These are phyloP conservation scores for Nudaria mundana DNA, from an alignment of 2,888 invertebrate genomes.

Conservation along the genomic window DNA sequence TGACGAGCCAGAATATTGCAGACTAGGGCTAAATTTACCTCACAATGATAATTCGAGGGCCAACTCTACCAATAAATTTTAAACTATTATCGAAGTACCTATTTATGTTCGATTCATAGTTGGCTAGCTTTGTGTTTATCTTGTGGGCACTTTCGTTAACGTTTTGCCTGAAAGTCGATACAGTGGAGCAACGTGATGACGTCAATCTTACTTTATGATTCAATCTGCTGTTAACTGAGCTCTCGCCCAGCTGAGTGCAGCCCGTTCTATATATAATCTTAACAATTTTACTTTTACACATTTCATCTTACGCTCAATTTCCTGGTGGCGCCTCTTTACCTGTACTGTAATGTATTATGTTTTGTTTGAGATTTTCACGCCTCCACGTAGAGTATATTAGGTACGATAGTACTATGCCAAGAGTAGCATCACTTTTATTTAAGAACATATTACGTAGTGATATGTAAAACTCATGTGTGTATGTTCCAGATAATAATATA, in stretches of 20 bases:
- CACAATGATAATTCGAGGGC: no score
- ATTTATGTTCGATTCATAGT: constrained; percentile 30
- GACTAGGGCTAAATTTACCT: no score
- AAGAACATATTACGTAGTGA: not conserved
- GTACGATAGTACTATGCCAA: not conserved
- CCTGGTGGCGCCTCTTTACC: constrained; percentile 13
- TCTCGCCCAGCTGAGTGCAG: constrained; percentile 72
- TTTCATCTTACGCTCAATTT: constrained; percentile 34
- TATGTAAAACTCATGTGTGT: not conserved
- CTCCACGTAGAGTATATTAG: not conserved
- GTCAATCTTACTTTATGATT: constrained; percentile 75
- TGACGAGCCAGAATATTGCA: no score
- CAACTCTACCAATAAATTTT: constrained; percentile 19
- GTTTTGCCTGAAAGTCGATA: constrained; percentile 47
- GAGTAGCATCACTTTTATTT: constrained; percentile 2
- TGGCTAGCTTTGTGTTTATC: constrained; percentile 38
- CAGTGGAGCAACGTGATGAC: constrained; percentile 58
- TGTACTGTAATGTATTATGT: constrained; percentile 1
- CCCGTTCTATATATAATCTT: constrained; percentile 70
- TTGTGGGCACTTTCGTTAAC: constrained; percentile 47
- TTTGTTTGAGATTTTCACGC: constrained; percentile 1
- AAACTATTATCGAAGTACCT: constrained; percentile 27
- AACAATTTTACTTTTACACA: constrained; percentile 59
- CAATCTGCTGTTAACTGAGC: constrained; percentile 66
- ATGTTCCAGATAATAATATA: not conserved